Base-by-base conservation (phyloP, 1,140 invertebrate species). In the Bombus impatiens region DNA sequence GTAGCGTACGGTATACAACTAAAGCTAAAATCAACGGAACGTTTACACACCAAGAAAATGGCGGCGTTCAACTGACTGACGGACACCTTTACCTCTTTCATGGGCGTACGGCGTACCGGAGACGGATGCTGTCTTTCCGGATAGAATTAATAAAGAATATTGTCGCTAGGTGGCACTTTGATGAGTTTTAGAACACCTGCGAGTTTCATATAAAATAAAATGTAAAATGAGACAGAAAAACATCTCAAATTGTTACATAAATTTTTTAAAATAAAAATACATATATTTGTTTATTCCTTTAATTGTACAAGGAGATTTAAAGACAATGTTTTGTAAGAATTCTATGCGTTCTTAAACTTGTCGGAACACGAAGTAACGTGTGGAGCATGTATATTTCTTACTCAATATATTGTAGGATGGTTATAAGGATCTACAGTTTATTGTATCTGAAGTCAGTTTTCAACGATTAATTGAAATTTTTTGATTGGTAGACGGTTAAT, bases 31-130 rank as follows among this genome's bases (percentile, higher is more conserved):
- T 32, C 5, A 62, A 15, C 32, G 47, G 67, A 62, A 76, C 74
- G 65, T 84, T 87, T 78, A 44, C 44, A 78, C 67, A 84, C 47
- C 8, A 62, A 32, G 59, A 89, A 89, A 89, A 89, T 89, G 88
- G 88, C 88, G 88, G 74, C 13, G 12, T 3, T 70, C 77, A 18
- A 57, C 71, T 37, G 44, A 57, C 65, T 37, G 44, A 72, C n/a
- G 65, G 62, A 78, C n/a, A 82, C 71, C 74, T 37, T 71, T 62
- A 15, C 53, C 32, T 59, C 59, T 70, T 78, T 82, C 74, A 84
- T 82, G 81, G 86, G 86, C 81, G 74, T 84, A 84, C 81, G 81
- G 86, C 75, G 67, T 84, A 84, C 81, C 84, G 62, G 47, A 86
- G 70, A 67, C 37, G 79, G 78, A 86, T 82, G 62, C 79, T 62